Percentiles rank a stretch among this genome's conserved stretches.
Evolutionary conservation across 2,888 invertebrate species (phyloP).

Genomic region (Tineola bisselliella): DNA sequence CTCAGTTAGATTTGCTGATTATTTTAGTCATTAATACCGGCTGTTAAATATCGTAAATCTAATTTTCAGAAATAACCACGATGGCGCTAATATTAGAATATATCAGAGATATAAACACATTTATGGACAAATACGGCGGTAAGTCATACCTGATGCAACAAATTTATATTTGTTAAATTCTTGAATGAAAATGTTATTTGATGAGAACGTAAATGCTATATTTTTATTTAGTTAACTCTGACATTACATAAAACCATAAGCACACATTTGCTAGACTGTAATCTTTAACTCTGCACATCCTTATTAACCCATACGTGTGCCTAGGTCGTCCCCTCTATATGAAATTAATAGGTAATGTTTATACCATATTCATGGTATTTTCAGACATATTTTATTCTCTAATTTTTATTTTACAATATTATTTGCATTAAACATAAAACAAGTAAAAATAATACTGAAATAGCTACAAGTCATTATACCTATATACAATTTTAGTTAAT

Average conservation of each 20-base stretch:
- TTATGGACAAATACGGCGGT: conserved; percentile 88
- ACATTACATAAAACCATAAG: neutral
- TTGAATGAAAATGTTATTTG: neutral
- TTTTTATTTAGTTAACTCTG: neutral
- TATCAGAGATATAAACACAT: conserved; percentile 80
- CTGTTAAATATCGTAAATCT: neutral
- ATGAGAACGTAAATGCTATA: neutral
- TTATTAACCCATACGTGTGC: neutral
- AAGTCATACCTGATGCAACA: conserved; percentile 36
- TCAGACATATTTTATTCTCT: no score
- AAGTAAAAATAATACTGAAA: no score
- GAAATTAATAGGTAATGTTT: neutral
- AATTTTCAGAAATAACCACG: conserved; percentile 45
- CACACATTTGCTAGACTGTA: neutral
- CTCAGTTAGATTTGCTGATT: neutral
- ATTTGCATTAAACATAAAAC: no score
- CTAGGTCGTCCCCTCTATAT: conserved; percentile 8
- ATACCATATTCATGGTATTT: neutral
- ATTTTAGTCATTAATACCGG: neutral
- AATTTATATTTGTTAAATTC: neutral
- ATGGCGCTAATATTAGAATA: conserved; percentile 87
- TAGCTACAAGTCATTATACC: no score
- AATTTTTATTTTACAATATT: no score
- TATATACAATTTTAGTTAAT: no score
- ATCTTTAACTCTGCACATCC: conserved; percentile 5